phyloP scores from a whole-genome alignment of 2,113 vertebrate genomes.

The Dipodomys ordii region DNA sequence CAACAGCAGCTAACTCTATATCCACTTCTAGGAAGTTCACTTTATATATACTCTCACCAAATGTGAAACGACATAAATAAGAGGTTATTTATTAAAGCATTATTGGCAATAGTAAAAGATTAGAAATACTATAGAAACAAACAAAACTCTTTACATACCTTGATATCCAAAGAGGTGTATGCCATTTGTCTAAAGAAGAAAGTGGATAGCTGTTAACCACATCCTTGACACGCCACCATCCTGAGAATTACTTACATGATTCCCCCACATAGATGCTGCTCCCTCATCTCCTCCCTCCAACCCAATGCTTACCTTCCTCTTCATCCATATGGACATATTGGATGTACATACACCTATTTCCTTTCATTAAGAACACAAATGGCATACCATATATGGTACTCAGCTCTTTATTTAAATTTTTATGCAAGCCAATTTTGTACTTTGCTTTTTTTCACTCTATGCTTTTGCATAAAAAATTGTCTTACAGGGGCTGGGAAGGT shows the following conservation, averaged over 20 bases:
- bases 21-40: conserved; percentile 24
- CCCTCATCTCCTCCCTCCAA: background rate
- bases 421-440: no score
- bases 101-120: conserved; percentile 62
- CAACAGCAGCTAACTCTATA: conserved; percentile 15
- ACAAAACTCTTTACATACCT: background rate
- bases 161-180: background rate
- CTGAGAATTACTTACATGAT: background rate
- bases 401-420: background rate
- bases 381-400: background rate
- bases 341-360: background rate
- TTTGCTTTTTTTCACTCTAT: background rate
- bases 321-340: background rate
- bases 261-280: background rate
- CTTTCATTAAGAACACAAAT: conserved; percentile 23
- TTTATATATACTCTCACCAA: background rate
- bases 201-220: background rate
- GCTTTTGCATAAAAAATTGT: background rate
- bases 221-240: background rate
- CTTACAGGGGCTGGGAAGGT: no score
- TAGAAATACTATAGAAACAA: background rate
- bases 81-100: conserved; percentile 58
- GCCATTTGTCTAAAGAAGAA: conserved; percentile 13
- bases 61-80: conserved; percentile 22
- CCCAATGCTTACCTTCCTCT: background rate